Conservation (phyloP, 53 echinoderm and acorn worm species). For the Glandiceps talaboti region DNA sequence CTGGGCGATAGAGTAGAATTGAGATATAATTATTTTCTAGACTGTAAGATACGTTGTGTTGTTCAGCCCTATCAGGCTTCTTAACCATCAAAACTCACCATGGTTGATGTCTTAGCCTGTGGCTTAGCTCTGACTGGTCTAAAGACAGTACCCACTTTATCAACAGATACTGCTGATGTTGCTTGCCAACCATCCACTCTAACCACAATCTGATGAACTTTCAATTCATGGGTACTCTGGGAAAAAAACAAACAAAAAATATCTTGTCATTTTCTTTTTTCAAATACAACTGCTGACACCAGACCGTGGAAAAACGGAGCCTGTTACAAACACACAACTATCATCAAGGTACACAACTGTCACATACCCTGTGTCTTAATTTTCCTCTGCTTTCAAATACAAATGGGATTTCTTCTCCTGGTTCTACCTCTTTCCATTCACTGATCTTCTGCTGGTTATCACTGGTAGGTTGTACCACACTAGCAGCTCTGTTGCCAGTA, state of each 20-base stretch:
- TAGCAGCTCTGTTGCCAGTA: no score
- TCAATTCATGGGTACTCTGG: conserved; percentile 77
- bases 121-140: conserved; percentile 55
- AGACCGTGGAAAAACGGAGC: no score
- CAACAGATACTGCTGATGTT: conserved; percentile 81
- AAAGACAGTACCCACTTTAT: conserved; percentile 92
- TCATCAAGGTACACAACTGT: no score
- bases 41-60: no score
- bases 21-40: neutral
- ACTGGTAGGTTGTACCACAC: neutral
- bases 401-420: conserved; percentile 65
- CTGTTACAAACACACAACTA: no score
- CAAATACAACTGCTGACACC: no score
- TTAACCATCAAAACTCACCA: conserved; percentile 60
- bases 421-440: conserved; percentile 62
- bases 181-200: conserved; percentile 91
- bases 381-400: conserved; percentile 91
- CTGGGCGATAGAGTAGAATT: neutral
- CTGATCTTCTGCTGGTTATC: conserved; percentile 7
- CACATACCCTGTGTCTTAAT: conserved; percentile 70
- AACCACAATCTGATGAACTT: conserved; percentile 82
- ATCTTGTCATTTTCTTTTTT: no score
- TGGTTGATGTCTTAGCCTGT: conserved; percentile 51
- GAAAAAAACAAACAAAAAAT: no score
- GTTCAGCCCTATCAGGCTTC: no score